These are phyloP conservation scores for Coleophora deauratella DNA, from an alignment of 2,888 invertebrate genomes.

Conservation along the genomic window DNA sequence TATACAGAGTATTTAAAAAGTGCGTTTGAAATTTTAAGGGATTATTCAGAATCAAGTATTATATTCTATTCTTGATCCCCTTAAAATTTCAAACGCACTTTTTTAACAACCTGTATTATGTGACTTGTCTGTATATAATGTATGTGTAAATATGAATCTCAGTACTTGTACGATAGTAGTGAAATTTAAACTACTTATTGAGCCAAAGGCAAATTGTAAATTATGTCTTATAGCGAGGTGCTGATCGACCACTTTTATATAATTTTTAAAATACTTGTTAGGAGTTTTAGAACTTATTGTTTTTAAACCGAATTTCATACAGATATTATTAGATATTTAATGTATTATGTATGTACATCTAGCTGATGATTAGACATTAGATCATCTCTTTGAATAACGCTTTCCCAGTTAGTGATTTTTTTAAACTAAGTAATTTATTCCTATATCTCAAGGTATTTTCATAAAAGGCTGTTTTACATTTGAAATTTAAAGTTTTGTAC, in stretches of 20 bases:
- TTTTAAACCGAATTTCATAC: slow-evolving; percentile 44
- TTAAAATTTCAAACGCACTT: no score
- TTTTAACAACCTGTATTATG: slow-evolving; percentile 26
- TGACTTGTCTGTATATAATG: slow-evolving; percentile 30
- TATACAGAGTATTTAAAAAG: no score
- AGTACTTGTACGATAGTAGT: slow-evolving; percentile 23
- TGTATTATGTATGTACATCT: no score
- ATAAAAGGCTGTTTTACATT: no score
- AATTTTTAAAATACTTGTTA: slow-evolving; percentile 31
- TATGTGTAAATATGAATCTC: slow-evolving; percentile 44
- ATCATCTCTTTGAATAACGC: background rate
- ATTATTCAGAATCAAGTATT: no score
- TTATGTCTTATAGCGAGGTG: slow-evolving; percentile 57
- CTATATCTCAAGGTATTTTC: no score
- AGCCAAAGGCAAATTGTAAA: slow-evolving; percentile 64
- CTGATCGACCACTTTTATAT: slow-evolving; percentile 50
- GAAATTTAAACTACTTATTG: slow-evolving; percentile 28
- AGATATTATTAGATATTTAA: slow-evolving; percentile 20
- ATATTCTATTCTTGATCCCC: no score
- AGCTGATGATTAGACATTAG: no score
- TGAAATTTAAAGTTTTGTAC: no score
- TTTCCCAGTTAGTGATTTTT: no score
- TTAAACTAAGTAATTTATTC: no score
- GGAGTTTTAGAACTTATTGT: slow-evolving; percentile 46
- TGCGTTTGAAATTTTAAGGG: no score